Conservation (phyloP, 2,888 invertebrate species). For the Lasioglossum malachurum region DNA sequence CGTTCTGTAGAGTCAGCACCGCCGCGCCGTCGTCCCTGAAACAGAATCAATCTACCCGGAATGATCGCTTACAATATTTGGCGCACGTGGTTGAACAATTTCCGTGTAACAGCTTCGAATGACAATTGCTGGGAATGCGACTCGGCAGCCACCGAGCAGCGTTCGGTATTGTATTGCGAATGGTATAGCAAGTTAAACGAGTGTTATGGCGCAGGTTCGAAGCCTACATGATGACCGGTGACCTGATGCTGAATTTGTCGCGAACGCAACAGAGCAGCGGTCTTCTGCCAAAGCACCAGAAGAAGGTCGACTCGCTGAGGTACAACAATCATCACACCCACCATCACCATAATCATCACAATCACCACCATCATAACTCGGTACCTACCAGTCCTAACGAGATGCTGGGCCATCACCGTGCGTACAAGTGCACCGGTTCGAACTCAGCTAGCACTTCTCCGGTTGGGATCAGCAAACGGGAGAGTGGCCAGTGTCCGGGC, state of each 20-base stretch:
- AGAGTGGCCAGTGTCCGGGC: constrained; percentile 75
- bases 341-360: constrained; percentile 85
- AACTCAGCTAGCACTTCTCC: constrained; percentile 87
- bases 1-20: not conserved
- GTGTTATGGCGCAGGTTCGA: constrained; percentile 89
- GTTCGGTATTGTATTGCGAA: not conserved
- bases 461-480: constrained; percentile 86
- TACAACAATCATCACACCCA: constrained; percentile 87
- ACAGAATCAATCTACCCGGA: not conserved
- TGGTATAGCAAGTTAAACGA: not conserved
- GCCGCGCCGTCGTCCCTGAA: not conserved
- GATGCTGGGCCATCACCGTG: constrained; percentile 87
- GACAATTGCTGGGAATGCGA: not conserved
- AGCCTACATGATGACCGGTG: constrained; percentile 99
- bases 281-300: constrained; percentile 87
- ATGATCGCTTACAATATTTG: not conserved
- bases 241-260: constrained; percentile 96
- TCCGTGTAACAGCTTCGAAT: not conserved
- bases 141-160: not conserved
- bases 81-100: not conserved
- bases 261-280: constrained; percentile 90
- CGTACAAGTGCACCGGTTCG: constrained; percentile 82
- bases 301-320: constrained; percentile 86
- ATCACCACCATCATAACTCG: constrained; percentile 87
- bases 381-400: constrained; percentile 90